Evolutionary conservation across 30 jellyfish, hydroid and myxozoan genomes (phyloP).

Genomic region (Clytia hemisphaerica): DNA sequence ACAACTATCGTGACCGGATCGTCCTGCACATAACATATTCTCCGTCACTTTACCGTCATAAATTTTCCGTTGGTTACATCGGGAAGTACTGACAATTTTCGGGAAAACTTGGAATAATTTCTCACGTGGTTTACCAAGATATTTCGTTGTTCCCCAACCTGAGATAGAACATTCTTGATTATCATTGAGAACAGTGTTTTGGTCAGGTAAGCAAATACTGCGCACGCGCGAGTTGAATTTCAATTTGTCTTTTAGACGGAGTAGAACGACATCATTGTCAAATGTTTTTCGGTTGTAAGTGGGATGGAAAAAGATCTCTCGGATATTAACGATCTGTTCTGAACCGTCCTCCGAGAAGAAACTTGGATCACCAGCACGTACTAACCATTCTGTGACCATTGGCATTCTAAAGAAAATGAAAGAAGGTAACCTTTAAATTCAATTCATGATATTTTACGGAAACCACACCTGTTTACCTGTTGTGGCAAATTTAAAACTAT

Average conservation of each 20-base stretch:
- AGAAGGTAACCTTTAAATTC: too few relatives aligned
- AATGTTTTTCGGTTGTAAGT: constrained; percentile 48
- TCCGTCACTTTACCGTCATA: constrained; percentile 51
- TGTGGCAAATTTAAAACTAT: too few relatives aligned
- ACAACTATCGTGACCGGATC: constrained; percentile 76
- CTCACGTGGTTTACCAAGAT: constrained; percentile 65
- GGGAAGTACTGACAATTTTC: constrained; percentile 33
- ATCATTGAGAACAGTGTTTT: constrained; percentile 7
- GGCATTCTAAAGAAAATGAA: constrained; percentile 58
- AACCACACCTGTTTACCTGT: too few relatives aligned
- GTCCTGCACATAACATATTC: constrained; percentile 89
- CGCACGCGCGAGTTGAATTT: constrained; percentile 42
- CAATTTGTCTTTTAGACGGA: constrained; percentile 33
- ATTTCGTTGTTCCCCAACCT: constrained; percentile 91
- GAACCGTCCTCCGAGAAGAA: constrained; percentile 35
- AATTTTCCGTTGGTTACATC: constrained; percentile 42
- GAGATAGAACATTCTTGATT: constrained; percentile 66
- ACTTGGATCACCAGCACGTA: constrained; percentile 64
- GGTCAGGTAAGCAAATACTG: constrained; percentile 58
- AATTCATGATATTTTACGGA: too few relatives aligned
- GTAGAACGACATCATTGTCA: constrained; percentile 78
- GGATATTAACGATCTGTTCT: constrained; percentile 38
- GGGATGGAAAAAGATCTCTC: constrained; percentile 67
- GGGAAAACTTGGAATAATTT: constrained; percentile 60
- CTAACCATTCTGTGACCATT: constrained; percentile 33